A percentile compares a stretch with the other conserved stretches of the same genome.
Evolutionary conservation across 2,888 invertebrate genomes (phyloP).

Genomic region (Himalopsyche tibetana): DNA sequence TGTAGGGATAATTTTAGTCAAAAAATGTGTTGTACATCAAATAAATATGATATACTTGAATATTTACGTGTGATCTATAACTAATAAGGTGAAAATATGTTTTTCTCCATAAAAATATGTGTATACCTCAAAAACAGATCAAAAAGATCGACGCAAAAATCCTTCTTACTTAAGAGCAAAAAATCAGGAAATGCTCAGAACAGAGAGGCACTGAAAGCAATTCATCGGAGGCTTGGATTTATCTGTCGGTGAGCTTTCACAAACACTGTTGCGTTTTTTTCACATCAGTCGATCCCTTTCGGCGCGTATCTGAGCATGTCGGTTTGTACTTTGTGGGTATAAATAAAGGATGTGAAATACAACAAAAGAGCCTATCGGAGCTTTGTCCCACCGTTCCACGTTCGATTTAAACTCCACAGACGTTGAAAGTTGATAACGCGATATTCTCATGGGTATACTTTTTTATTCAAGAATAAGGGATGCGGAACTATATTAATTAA

Average conservation of each 20-base stretch:
- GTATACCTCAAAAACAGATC: background rate
- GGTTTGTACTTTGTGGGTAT: background rate
- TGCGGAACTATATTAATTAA: background rate
- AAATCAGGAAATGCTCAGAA: conserved; percentile 27
- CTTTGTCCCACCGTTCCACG: conserved; percentile 31
- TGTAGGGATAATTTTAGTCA: too few relatives aligned
- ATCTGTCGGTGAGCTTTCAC: conserved; percentile 37
- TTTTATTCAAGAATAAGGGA: conserved; percentile 1
- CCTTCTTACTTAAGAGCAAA: background rate
- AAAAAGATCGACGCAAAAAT: background rate
- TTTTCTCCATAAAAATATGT: too few relatives aligned
- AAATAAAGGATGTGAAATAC: conserved; percentile 43
- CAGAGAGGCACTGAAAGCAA: conserved; percentile 13
- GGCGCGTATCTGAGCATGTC: background rate
- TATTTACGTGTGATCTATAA: too few relatives aligned
- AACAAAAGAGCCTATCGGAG: conserved; percentile 40
- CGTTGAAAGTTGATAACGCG: conserved; percentile 27
- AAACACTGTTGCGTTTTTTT: conserved; percentile 35
- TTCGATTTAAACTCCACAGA: conserved; percentile 37
- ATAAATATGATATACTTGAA: too few relatives aligned
- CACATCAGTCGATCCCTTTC: conserved; percentile 27
- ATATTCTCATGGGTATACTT: background rate
- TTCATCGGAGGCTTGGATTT: conserved; percentile 32
- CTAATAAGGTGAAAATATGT: too few relatives aligned
- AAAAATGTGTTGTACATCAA: too few relatives aligned